Evolutionary conservation across 2,888 invertebrate species (phyloP).

Genomic region (Philereme vetulata): DNA sequence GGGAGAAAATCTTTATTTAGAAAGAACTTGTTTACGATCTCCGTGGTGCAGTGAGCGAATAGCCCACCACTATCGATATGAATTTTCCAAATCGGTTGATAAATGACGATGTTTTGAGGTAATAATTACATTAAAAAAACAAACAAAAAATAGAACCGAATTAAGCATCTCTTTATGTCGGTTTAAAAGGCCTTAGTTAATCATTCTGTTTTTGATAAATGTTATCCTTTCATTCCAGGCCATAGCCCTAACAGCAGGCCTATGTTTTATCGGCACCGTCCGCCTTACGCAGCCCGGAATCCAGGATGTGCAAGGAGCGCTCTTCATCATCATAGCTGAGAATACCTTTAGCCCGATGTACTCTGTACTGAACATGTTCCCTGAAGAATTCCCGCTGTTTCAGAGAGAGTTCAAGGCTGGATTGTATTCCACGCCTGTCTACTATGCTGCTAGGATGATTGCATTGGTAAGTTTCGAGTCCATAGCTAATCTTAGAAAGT

Average conservation of each 20-base stretch:
- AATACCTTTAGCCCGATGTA: conserved; percentile 97
- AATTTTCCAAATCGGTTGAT: too few species aligned
- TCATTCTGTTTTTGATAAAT: background rate
- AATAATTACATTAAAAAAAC: too few species aligned
- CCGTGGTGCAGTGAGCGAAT: too few species aligned
- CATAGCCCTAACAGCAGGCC: conserved; percentile 90
- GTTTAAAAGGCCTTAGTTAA: too few species aligned
- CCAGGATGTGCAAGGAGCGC: conserved; percentile 93
- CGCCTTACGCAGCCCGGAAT: conserved; percentile 90
- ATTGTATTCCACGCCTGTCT: conserved; percentile 90
- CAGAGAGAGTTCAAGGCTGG: conserved; percentile 92
- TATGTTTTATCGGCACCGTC: conserved; percentile 92
- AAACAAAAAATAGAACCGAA: too few species aligned
- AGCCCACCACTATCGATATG: too few species aligned
- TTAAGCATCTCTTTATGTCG: too few species aligned
- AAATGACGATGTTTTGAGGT: too few species aligned
- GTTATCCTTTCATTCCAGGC: conserved; percentile 63
- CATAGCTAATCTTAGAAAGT: background rate
- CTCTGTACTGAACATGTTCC: conserved; percentile 92
- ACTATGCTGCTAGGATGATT: conserved; percentile 91
- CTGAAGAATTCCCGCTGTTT: conserved; percentile 91
- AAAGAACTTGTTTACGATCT: too few species aligned
- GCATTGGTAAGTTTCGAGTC: conserved; percentile 85
- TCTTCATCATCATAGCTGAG: conserved; percentile 95
- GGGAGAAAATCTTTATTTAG: too few species aligned